phyloP scores from a whole-genome alignment of 1,140 invertebrate species.

The Euura lappo region DNA sequence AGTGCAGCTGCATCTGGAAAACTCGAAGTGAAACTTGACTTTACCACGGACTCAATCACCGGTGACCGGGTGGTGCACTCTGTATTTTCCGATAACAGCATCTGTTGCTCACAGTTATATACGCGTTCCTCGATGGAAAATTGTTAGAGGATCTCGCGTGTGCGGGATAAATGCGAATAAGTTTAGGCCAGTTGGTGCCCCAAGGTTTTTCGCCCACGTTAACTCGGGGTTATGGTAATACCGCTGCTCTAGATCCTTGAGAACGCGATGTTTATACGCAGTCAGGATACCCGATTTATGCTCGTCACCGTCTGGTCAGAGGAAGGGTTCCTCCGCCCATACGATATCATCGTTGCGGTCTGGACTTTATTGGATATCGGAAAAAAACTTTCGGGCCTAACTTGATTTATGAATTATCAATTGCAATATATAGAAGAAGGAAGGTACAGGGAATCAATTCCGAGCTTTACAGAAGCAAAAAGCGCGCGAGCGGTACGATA shows the following conservation, averaged over 20 bases:
- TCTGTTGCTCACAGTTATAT: background rate
- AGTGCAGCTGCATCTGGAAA: too few species aligned
- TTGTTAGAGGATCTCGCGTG: background rate
- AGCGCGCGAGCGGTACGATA: too few species aligned
- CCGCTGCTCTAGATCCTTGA: background rate
- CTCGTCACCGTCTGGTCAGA: background rate
- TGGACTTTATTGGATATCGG: background rate
- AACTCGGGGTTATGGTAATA: background rate
- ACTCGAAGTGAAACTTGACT: background rate
- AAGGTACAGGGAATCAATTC: too few species aligned
- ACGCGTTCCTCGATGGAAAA: too few species aligned
- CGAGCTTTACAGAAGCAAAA: too few species aligned
- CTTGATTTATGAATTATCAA: conserved; percentile 7
- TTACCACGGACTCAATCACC: background rate
- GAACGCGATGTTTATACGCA: background rate
- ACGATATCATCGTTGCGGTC: too few species aligned
- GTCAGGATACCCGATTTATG: background rate
- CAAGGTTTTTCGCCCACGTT: background rate
- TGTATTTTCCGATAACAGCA: background rate
- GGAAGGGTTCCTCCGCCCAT: background rate
- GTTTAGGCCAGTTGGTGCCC: background rate
- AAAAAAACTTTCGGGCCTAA: background rate
- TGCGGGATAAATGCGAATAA: background rate
- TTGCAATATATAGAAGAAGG: background rate
- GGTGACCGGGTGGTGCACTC: background rate